Conservation (phyloP, 2,113 vertebrate species). For the Apistogramma diplotaenia region DNA sequence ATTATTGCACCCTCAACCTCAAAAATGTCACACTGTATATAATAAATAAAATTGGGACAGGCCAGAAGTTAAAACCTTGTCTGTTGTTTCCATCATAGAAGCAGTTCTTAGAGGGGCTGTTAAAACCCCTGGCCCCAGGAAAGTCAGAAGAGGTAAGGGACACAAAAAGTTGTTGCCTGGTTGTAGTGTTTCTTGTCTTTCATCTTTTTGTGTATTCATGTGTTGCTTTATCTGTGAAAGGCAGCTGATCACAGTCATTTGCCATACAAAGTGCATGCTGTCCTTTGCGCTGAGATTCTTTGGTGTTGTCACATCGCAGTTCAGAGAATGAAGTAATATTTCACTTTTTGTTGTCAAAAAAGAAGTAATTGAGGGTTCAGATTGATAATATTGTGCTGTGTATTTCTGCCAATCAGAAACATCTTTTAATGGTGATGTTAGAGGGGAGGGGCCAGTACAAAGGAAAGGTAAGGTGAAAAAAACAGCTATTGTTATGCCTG, state of each 20-base stretch:
- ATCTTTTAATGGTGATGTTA: conserved; percentile 67
- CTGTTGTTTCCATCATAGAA: conserved; percentile 52
- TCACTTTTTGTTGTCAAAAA: neutral
- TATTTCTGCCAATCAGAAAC: conserved; percentile 58
- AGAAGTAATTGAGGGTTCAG: neutral
- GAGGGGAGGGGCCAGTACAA: conserved; percentile 42
- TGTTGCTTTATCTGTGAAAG: neutral
- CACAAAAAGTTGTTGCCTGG: neutral
- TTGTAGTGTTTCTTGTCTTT: neutral
- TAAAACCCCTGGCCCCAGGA: conserved; percentile 24
- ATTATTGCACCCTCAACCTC: neutral
- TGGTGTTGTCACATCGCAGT: neutral
- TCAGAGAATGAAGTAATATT: neutral
- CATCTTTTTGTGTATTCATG: neutral
- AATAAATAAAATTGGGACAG: neutral
- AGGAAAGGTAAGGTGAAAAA: conserved; percentile 54
- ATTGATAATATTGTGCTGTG: neutral
- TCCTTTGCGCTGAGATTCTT: neutral
- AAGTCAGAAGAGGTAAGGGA: conserved; percentile 39
- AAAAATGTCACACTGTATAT: neutral
- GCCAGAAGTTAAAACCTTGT: neutral
- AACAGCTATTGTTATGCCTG: neutral
- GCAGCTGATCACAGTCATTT: neutral
- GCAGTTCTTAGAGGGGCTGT: conserved; percentile 20
- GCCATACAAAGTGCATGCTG: neutral